Base-by-base conservation (phyloP, 2,888 invertebrate genomes). In the Onthophagus sagittarius region DNA sequence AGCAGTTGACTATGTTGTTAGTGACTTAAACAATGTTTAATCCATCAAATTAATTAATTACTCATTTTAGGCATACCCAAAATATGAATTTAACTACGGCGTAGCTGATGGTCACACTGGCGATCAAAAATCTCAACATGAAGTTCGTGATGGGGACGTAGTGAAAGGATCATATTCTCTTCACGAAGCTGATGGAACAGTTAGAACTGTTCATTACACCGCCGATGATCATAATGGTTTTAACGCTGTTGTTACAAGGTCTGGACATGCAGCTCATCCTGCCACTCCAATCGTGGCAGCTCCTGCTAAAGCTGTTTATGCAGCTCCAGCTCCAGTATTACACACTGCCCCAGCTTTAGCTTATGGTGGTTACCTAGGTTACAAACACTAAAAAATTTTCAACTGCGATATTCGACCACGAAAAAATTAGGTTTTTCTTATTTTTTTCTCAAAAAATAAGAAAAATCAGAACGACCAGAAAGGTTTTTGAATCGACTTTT, bases 221-320 rank as follows among this genome's bases (percentile, higher is more conserved):
- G 89, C 89, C 75, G 89, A 90, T 81, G 88, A 89, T 76, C 86
- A 87, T 74, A 87, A 86, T 76, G 89, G 89, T 85, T 89, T 84
- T 77, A 84, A 84, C 74, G 84, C 84, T 0, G 80, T 83, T 14
- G 84, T 84, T 11, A 81, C 83, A 62, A 79, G 84, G 75, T 79
- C 81, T 11, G 91, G 90, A 69, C 91, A 91, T 79, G 88, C 90
- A 13, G 87, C 87, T 0, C 89, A 89, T 82, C 89, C 89, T 15
- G 81, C 81, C 1, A 80, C 83, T 4, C 79, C 81, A 0, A 78
- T 82, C 7, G 79, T 79, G 6, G 78, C 80, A 6, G 82, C 82
- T 4, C 81, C 74, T 14, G 74, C 79, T 11, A 83, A 82, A 77
- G 76, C 78, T 15, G 79, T 83, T 9, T 79, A 82, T n/a, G 81